A percentile compares a stretch with the other conserved stretches of the same genome.
Conservation (phyloP, 2,113 vertebrate genomes). For the Rafetus swinhoei region DNA sequence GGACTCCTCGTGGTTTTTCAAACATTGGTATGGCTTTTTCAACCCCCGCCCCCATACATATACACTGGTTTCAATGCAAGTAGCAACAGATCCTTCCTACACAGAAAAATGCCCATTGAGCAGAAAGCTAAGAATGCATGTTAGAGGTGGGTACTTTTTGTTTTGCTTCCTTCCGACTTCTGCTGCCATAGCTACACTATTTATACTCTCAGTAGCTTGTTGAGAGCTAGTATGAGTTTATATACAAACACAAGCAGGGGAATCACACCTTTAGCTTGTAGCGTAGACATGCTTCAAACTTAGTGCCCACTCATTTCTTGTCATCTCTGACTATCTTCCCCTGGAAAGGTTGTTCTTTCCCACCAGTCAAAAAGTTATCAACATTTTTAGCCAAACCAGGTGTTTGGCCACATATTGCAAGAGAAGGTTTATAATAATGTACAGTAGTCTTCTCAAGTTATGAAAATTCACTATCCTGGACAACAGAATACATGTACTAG, state of each 20-base stretch:
- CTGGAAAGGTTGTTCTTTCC: slow-evolving; percentile 14
- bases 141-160: background rate
- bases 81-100: background rate
- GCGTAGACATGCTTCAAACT: slow-evolving; percentile 26
- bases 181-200: background rate
- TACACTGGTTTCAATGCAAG: background rate
- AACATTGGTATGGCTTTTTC: background rate
- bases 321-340: slow-evolving; percentile 30
- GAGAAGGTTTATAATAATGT: background rate
- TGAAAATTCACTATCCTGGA: too few species aligned
- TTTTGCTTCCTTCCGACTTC: background rate
- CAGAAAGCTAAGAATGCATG: background rate
- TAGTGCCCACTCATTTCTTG: slow-evolving; percentile 54
- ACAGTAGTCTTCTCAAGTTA: too few species aligned
- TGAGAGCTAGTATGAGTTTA: background rate
- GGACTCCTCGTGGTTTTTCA: too few species aligned
- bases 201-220: background rate
- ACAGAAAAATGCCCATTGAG: background rate
- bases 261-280: background rate
- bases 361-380: slow-evolving; percentile 9
- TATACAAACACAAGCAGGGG: background rate
- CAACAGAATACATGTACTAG: background rate
- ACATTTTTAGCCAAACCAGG: background rate
- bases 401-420: background rate
- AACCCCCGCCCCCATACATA: too few species aligned